A percentile compares a stretch with the other conserved stretches of the same genome.
phyloP scores from a whole-genome alignment of 2,797 vertebrate species.

The Malurus leucopterus region DNA sequence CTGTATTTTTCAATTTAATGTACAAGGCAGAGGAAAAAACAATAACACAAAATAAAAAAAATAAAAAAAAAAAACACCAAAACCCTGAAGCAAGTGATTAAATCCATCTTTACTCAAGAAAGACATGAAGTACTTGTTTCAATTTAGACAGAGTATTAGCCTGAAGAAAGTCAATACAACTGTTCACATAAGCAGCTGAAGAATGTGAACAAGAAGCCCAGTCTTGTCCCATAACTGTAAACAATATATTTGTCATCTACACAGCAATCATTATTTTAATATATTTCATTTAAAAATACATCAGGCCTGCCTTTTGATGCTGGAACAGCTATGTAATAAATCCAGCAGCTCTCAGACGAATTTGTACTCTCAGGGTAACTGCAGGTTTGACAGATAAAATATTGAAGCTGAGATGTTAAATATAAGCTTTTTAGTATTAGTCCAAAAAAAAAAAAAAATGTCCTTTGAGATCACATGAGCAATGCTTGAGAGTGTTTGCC shows the following conservation, averaged over 20 bases:
- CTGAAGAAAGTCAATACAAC: background rate
- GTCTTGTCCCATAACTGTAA: background rate
- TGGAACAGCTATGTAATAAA: background rate
- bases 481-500: background rate
- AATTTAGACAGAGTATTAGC: background rate
- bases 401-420: background rate
- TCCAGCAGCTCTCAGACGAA: background rate
- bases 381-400: background rate
- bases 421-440: background rate
- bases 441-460: background rate
- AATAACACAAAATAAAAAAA: background rate
- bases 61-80: background rate
- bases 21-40: background rate
- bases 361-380: background rate
- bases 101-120: background rate
- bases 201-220: background rate
- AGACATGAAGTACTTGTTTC: background rate
- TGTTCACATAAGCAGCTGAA: background rate
- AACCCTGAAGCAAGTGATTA: background rate
- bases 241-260: background rate
- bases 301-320: background rate
- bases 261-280: background rate
- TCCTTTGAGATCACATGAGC: background rate
- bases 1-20: background rate
- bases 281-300: background rate